Conservation (phyloP, 1,140 invertebrate genomes). For the Sarcophaga bullata region DNA sequence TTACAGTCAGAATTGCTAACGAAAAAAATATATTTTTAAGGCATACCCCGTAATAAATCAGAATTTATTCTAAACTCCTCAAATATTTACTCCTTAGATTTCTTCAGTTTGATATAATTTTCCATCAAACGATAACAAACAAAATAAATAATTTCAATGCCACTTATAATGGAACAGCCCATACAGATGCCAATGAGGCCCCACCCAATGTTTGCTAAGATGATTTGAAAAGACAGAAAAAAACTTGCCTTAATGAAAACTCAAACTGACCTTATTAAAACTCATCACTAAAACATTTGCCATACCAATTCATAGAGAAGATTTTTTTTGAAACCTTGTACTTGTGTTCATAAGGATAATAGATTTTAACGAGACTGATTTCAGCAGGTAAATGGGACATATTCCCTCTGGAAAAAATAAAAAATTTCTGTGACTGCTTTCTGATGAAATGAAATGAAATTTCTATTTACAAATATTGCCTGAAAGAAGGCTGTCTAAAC, state of each 20-base stretch:
- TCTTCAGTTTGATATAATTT: constrained; percentile 12
- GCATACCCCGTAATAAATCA: too few species aligned
- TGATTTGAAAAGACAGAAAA: not conserved
- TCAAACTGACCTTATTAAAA: not conserved
- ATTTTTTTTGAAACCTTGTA: not conserved
- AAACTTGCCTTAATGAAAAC: not conserved
- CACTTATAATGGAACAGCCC: constrained; percentile 42
- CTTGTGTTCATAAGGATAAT: not conserved
- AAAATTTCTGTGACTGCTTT: not conserved
- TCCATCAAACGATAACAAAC: constrained; percentile 6
- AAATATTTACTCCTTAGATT: not conserved
- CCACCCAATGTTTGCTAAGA: constrained; percentile 37
- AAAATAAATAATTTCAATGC: constrained; percentile 44
- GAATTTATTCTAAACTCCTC: too few species aligned
- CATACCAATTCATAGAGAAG: constrained; percentile 44
- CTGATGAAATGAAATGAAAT: too few species aligned
- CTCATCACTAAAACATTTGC: constrained; percentile 43
- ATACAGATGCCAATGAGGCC: constrained; percentile 40
- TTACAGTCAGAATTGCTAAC: too few species aligned
- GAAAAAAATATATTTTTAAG: too few species aligned
- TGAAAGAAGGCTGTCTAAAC: not conserved
- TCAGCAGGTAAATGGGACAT: not conserved
- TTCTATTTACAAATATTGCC: constrained; percentile 27
- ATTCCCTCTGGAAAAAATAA: not conserved
- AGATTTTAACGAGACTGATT: constrained; percentile 37